phyloP scores from a whole-genome alignment of 35 echinoderm and acorn worm genomes.

The Ptychodera flava region DNA sequence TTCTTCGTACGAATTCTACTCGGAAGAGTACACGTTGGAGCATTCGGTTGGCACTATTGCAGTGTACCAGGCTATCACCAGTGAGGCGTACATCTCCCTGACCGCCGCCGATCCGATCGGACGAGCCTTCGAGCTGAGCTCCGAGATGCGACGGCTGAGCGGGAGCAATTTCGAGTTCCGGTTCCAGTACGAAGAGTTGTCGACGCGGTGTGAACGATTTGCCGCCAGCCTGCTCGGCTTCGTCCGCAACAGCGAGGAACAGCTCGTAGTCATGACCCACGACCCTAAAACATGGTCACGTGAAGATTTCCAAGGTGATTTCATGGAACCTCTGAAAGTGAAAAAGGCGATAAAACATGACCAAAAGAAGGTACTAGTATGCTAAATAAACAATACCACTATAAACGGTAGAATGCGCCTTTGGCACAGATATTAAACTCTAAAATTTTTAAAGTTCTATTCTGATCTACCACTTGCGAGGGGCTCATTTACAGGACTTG shows the following conservation, averaged over 20 bases:
- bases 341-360: constrained; percentile 90
- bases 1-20: constrained; percentile 48
- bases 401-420: too few relatives aligned
- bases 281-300: constrained; percentile 83
- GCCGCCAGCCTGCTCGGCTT: constrained; percentile 83
- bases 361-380: constrained; percentile 80
- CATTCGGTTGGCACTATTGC: constrained; percentile 95
- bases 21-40: constrained; percentile 71
- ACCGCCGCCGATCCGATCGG: constrained; percentile 85
- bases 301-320: constrained; percentile 38
- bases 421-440: too few relatives aligned
- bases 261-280: constrained; percentile 72
- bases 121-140: constrained; percentile 87
- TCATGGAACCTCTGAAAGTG: constrained; percentile 67
- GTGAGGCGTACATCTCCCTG: constrained; percentile 87
- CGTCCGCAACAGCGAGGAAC: constrained; percentile 83
- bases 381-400: not conserved
- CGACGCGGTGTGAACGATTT: constrained; percentile 80
- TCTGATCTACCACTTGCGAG: too few relatives aligned
- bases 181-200: constrained; percentile 74
- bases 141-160: constrained; percentile 66
- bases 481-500: too few relatives aligned
- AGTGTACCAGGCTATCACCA: constrained; percentile 69
- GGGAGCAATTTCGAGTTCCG: constrained; percentile 89
- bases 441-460: too few relatives aligned